Conservation (phyloP, 1,140 invertebrate genomes). For the Mercenaria mercenaria region DNA sequence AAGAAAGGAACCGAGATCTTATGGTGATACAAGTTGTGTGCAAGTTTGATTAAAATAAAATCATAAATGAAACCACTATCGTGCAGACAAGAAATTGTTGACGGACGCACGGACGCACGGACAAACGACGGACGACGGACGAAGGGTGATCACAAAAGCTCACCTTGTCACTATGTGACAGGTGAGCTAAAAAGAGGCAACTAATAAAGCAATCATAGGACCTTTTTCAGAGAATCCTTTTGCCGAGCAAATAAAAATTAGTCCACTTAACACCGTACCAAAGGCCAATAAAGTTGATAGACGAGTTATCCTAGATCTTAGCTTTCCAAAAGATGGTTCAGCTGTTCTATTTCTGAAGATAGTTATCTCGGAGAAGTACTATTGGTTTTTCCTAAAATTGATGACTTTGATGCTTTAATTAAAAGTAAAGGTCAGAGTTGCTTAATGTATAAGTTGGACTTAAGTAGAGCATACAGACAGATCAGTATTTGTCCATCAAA, state of each 20-base stretch:
- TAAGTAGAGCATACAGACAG: slow-evolving; percentile 2
- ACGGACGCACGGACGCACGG: no score
- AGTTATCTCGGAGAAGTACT: slow-evolving; percentile 1
- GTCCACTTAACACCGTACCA: slow-evolving; percentile 16
- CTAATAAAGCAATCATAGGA: not conserved
- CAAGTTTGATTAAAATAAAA: no score
- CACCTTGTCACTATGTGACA: no score
- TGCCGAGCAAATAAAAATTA: slow-evolving; percentile 5
- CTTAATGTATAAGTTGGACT: slow-evolving; percentile 15
- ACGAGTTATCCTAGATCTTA: slow-evolving; percentile 25
- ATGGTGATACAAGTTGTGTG: no score
- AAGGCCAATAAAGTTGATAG: not conserved
- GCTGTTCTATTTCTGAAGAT: slow-evolving; percentile 29
- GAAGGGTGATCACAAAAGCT: no score
- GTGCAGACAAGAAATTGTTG: no score
- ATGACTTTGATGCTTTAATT: slow-evolving; percentile 30
- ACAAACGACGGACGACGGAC: no score
- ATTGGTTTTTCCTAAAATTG: slow-evolving; percentile 35
- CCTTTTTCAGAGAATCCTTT: not conserved
- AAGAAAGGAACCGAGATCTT: no score
- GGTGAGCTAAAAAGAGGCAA: no score
- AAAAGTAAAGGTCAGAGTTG: not conserved
- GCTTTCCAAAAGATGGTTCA: not conserved
- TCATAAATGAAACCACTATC: no score
- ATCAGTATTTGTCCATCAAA: slow-evolving; percentile 42